A percentile compares a stretch with the other conserved stretches of the same genome.
Conservation (phyloP, 2,888 invertebrate species). For the Macaria notata region DNA sequence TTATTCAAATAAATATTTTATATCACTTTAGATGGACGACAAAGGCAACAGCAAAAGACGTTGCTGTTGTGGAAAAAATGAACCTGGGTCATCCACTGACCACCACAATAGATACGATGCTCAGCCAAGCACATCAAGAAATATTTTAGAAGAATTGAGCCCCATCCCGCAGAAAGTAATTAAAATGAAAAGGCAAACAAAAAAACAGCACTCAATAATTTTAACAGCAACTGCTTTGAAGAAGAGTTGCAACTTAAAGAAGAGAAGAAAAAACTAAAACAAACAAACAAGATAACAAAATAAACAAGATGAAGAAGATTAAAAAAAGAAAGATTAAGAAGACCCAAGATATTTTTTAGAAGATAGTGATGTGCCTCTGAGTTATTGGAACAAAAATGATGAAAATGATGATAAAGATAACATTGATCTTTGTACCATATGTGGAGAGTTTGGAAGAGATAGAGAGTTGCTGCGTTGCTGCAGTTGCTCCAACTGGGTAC, state of each 20-base stretch:
- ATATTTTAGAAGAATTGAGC: conserved; percentile 10
- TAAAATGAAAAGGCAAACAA: conserved; percentile 5
- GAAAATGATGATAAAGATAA: conserved; percentile 9
- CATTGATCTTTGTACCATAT: conserved; percentile 4
- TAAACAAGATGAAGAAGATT: conserved; percentile 5
- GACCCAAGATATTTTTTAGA: conserved; percentile 4
- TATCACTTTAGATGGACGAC: too few species aligned
- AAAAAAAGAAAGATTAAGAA: conserved; percentile 5
- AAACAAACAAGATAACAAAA: conserved; percentile 2
- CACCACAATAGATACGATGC: neutral
- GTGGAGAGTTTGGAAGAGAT: conserved; percentile 10
- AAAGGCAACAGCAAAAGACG: too few species aligned
- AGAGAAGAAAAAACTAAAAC: conserved; percentile 1
- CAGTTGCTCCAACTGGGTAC: conserved; percentile 4
- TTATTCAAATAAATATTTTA: too few species aligned
- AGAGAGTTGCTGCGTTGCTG: too few species aligned
- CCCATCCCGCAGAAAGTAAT: conserved; percentile 9
- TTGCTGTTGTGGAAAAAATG: too few species aligned
- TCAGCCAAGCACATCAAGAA: conserved; percentile 4
- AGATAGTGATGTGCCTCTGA: conserved; percentile 4
- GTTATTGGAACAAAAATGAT: conserved; percentile 7
- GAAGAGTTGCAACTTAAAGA: conserved; percentile 6
- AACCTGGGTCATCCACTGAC: too few species aligned
- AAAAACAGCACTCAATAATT: conserved; percentile 9
- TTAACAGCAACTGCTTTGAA: conserved; percentile 9